A percentile compares a stretch with the other conserved stretches of the same genome.
Conservation (phyloP, 2,888 invertebrate genomes). For the Nemotelus nigrinus region DNA sequence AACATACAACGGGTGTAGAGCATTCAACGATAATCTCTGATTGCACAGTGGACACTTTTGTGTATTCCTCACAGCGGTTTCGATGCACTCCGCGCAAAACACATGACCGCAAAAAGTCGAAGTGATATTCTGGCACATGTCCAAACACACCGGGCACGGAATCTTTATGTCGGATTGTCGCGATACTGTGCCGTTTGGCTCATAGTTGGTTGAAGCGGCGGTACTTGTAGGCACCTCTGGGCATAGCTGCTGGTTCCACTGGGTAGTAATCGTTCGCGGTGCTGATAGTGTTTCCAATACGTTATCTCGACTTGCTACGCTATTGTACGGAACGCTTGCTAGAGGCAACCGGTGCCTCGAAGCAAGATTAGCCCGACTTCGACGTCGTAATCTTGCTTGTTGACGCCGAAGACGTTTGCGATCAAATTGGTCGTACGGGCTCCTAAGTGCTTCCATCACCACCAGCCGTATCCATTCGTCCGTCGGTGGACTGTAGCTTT, state of each 20-base stretch:
- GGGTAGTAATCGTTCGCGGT: not conserved
- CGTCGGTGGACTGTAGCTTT: too few relatives aligned
- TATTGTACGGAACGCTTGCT: too few relatives aligned
- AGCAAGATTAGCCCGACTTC: too few relatives aligned
- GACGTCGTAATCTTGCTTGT: too few relatives aligned
- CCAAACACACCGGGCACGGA: slow-evolving; percentile 52
- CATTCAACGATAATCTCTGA: slow-evolving; percentile 1
- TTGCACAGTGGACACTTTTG: slow-evolving; percentile 53
- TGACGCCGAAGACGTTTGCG: too few relatives aligned
- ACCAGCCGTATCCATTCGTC: too few relatives aligned
- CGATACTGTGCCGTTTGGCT: not conserved
- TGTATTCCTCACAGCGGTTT: slow-evolving; percentile 44
- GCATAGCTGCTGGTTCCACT: not conserved
- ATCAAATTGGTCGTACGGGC: too few relatives aligned
- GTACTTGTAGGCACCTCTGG: too few relatives aligned
- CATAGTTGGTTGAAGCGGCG: not conserved
- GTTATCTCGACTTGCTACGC: too few relatives aligned
- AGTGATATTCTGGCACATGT: slow-evolving; percentile 41
- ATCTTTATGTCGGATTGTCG: slow-evolving; percentile 1
- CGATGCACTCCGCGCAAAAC: slow-evolving; percentile 52
- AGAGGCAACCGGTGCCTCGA: too few relatives aligned
- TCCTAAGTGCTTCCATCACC: too few relatives aligned
- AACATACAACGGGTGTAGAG: slow-evolving; percentile 1
- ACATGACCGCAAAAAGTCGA: slow-evolving; percentile 54
- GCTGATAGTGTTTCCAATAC: too few relatives aligned